Percentiles rank a stretch among this genome's conserved stretches.
phyloP scores from a whole-genome alignment of 2,888 invertebrate genomes.

The Athrips mouffetella region DNA sequence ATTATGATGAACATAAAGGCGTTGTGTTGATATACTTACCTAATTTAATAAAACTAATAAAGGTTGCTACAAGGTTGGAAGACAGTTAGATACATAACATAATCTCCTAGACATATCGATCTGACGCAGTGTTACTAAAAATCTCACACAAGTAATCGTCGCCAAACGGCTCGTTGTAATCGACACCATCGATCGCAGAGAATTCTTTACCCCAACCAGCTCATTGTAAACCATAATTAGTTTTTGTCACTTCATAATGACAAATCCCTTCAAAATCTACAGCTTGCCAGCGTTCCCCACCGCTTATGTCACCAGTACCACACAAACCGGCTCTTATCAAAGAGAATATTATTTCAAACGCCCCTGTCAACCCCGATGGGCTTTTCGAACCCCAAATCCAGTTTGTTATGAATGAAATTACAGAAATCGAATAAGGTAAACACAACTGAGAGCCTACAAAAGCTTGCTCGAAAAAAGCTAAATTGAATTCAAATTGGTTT shows the following conservation, averaged over 20 bases:
- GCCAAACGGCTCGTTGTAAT: slow-evolving; percentile 26
- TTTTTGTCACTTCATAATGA: slow-evolving; percentile 77
- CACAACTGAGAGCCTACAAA: slow-evolving; percentile 77
- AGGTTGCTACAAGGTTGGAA: too few species aligned
- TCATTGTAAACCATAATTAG: slow-evolving; percentile 73
- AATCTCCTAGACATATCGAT: too few species aligned
- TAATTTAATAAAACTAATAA: too few species aligned
- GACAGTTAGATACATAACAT: too few species aligned
- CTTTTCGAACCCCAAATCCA: slow-evolving; percentile 75
- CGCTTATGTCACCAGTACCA: slow-evolving; percentile 46
- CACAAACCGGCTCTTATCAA: slow-evolving; percentile 73
- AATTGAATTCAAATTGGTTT: slow-evolving; percentile 79
- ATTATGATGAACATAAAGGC: too few species aligned
- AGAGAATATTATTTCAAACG: slow-evolving; percentile 79
- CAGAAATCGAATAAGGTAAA: slow-evolving; percentile 79
- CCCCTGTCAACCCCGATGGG: slow-evolving; percentile 76
- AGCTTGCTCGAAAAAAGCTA: slow-evolving; percentile 76
- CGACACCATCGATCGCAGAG: slow-evolving; percentile 48
- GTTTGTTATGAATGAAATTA: slow-evolving; percentile 79
- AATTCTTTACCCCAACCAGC: slow-evolving; percentile 48
- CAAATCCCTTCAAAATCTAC: slow-evolving; percentile 67
- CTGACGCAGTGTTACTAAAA: too few species aligned
- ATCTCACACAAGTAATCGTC: not conserved
- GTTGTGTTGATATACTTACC: too few species aligned
- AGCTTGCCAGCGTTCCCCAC: slow-evolving; percentile 55